Evolutionary conservation across 2,113 vertebrate genomes (phyloP).

Genomic region (Puma concolor): DNA sequence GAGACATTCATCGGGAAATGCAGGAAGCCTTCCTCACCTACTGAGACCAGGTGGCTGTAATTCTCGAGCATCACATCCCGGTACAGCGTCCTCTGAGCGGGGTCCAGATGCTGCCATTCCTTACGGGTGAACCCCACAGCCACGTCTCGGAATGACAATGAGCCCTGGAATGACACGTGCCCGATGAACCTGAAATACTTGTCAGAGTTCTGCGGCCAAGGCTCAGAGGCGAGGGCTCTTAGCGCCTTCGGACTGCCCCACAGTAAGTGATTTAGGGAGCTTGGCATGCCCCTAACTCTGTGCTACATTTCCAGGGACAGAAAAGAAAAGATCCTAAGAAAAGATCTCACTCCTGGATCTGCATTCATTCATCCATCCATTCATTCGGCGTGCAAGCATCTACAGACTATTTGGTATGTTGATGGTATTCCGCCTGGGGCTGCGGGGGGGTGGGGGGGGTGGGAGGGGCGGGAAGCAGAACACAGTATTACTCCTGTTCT

Average conservation of each 20-base stretch:
- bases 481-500: background rate
- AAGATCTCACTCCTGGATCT: background rate
- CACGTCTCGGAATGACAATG: background rate
- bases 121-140: constrained; percentile 17
- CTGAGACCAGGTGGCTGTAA: background rate
- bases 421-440: background rate
- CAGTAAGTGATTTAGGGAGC: background rate
- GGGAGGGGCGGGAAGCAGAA: background rate
- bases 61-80: constrained; percentile 12
- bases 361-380: background rate
- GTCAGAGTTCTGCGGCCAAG: background rate
- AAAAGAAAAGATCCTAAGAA: background rate
- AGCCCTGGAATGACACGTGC: background rate
- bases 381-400: background rate
- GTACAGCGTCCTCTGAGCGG: background rate
- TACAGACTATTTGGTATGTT: background rate
- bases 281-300: background rate
- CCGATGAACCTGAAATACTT: background rate
- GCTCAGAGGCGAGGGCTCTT: background rate
- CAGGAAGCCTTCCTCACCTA: background rate
- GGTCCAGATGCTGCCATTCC: constrained; percentile 40
- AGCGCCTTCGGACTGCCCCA: background rate
- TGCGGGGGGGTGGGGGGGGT: background rate
- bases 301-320: background rate
- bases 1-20: no score